Conservation (phyloP, 2,888 invertebrate genomes). For the Steinernema hermaphroditum region DNA sequence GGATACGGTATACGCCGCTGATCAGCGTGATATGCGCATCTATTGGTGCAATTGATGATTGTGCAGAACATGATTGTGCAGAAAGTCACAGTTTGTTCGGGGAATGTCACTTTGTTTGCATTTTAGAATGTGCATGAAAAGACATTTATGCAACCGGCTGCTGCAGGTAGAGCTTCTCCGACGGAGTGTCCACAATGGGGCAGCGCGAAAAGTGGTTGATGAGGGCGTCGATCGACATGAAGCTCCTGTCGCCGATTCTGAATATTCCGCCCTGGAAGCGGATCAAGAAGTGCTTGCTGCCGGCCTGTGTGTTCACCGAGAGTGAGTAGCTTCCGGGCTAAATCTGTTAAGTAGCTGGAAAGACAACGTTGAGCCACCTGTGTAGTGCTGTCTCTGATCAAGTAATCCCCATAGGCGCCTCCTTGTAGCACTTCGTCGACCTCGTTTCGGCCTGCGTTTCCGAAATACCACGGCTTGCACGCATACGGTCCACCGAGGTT, state of each 20-base stretch:
- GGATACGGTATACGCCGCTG: too few relatives aligned
- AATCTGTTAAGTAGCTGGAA: neutral
- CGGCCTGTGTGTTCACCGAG: constrained; percentile 91
- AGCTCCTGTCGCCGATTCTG: constrained; percentile 91
- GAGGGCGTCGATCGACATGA: constrained; percentile 89
- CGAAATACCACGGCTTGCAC: constrained; percentile 88
- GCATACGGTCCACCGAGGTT: constrained; percentile 43
- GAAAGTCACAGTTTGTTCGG: too few relatives aligned
- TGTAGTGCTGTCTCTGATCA: constrained; percentile 97
- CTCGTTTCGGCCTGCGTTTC: constrained; percentile 89
- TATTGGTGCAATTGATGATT: too few relatives aligned
- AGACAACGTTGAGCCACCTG: constrained; percentile 74
- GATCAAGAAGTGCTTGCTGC: constrained; percentile 98
- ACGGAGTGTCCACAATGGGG: neutral
- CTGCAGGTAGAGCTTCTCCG: neutral
- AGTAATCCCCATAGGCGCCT: constrained; percentile 95
- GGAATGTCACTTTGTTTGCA: too few relatives aligned
- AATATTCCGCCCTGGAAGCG: constrained; percentile 86
- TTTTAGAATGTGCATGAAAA: too few relatives aligned
- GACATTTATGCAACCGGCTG: neutral
- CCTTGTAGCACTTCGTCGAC: constrained; percentile 92
- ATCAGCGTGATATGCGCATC: too few relatives aligned
- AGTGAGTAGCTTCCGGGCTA: constrained; percentile 98
- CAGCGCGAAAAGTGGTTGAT: constrained; percentile 77
- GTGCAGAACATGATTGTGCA: too few relatives aligned